These are phyloP conservation scores for Pogona vitticeps DNA, from an alignment of 2,113 vertebrate genomes.

Conservation along the genomic window DNA sequence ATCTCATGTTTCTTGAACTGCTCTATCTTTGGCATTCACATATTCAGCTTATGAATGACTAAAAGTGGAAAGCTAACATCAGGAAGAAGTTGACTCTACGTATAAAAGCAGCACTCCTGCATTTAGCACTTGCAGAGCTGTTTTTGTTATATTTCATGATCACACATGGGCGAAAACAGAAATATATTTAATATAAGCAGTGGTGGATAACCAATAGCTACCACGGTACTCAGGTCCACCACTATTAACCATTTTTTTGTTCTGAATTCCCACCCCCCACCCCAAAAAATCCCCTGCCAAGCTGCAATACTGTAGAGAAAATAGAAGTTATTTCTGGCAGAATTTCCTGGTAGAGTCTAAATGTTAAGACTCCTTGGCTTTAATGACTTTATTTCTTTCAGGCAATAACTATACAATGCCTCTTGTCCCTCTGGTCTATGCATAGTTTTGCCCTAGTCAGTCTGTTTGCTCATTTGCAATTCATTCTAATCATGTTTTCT, in stretches of 20 bases:
- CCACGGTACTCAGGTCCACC: not conserved
- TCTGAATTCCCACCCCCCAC: too few relatives aligned
- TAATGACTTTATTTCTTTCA: not conserved
- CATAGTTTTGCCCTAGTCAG: not conserved
- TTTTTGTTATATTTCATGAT: not conserved
- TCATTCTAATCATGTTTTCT: not conserved
- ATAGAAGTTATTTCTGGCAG: not conserved
- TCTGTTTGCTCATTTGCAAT: not conserved
- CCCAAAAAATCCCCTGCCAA: not conserved
- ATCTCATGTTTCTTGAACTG: not conserved
- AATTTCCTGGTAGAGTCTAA: not conserved
- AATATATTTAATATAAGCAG: not conserved
- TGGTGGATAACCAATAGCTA: not conserved
- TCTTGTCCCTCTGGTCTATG: not conserved
- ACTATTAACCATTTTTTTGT: not conserved
- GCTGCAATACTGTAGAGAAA: not conserved
- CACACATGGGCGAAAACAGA: not conserved
- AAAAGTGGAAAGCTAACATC: not conserved
- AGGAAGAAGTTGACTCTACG: not conserved
- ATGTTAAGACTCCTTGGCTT: not conserved
- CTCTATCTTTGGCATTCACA: not conserved
- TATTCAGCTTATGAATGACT: rapidly evolving
- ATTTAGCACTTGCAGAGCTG: not conserved
- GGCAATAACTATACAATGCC: not conserved
- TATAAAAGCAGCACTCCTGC: not conserved